Evolutionary conservation across 2,113 vertebrate species (phyloP).

Genomic region (Eudyptes chrysolophus): DNA sequence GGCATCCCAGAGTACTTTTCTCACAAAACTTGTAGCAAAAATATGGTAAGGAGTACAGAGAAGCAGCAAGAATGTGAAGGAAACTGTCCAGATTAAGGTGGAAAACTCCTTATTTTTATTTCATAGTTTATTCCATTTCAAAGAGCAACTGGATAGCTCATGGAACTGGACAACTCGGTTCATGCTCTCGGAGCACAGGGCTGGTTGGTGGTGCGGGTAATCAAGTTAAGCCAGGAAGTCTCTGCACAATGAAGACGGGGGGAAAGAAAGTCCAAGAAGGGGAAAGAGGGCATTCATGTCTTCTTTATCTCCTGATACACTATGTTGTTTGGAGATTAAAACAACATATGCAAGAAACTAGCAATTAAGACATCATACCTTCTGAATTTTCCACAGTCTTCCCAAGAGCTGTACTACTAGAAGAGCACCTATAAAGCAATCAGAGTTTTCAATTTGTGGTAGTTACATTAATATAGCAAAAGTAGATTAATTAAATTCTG

Average conservation of each 20-base stretch:
- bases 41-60: not conserved
- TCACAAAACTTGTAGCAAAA: not conserved
- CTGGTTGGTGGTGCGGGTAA: not conserved
- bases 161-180: not conserved
- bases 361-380: conserved; percentile 68
- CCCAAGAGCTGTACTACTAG: conserved; percentile 58
- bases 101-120: not conserved
- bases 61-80: not conserved
- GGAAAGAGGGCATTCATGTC: not conserved
- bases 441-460: not conserved
- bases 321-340: not conserved
- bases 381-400: conserved; percentile 58
- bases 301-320: not conserved
- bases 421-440: conserved; percentile 72
- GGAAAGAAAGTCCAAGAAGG: not conserved
- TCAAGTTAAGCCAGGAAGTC: not conserved
- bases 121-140: not conserved
- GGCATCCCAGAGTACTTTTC: not conserved
- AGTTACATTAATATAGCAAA: not conserved
- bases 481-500: not conserved
- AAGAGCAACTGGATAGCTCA: not conserved
- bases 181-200: not conserved
- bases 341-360: not conserved
- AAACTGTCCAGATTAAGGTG: not conserved
- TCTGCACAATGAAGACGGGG: not conserved